Evolutionary conservation across 2,113 vertebrate genomes (phyloP).

Genomic region (Salvelinus namaycush): DNA sequence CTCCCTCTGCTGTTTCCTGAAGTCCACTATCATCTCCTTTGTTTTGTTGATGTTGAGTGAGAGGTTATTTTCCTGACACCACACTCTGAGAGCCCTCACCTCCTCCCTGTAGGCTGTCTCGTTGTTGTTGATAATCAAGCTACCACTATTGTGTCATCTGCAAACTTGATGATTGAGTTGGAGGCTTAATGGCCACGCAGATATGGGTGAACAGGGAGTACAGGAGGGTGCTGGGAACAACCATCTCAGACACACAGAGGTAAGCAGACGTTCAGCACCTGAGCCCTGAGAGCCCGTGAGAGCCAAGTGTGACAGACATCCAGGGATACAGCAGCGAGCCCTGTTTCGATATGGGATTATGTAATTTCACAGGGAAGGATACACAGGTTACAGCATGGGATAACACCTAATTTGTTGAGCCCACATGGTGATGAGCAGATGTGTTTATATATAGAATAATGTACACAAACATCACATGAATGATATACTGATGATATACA

Average conservation of each 20-base stretch:
- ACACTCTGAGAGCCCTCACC: too few relatives aligned
- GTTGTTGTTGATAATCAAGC: too few relatives aligned
- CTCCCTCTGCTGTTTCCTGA: too few relatives aligned
- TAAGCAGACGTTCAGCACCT: constrained; percentile 48
- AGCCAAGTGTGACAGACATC: constrained; percentile 31
- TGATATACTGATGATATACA: not conserved
- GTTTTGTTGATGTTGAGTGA: too few relatives aligned
- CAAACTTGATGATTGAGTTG: too few relatives aligned
- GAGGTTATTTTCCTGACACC: too few relatives aligned
- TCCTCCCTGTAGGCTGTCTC: too few relatives aligned
- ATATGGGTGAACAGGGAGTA: too few relatives aligned
- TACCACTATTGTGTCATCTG: too few relatives aligned
- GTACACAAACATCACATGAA: too few relatives aligned
- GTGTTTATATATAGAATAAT: constrained; percentile 15
- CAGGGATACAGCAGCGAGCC: constrained; percentile 24
- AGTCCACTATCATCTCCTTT: too few relatives aligned
- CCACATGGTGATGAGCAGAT: constrained; percentile 26
- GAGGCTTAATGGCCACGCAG: too few relatives aligned
- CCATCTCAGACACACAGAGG: constrained; percentile 28
- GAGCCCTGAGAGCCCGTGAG: not conserved
- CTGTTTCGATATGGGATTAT: constrained; percentile 40
- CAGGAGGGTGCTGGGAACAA: not conserved
- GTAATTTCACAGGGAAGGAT: constrained; percentile 36
- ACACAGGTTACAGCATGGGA: not conserved
- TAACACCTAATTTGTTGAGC: constrained; percentile 31